Conservation (phyloP, 1,140 invertebrate genomes). For the Drosophila nannoptera region DNA sequence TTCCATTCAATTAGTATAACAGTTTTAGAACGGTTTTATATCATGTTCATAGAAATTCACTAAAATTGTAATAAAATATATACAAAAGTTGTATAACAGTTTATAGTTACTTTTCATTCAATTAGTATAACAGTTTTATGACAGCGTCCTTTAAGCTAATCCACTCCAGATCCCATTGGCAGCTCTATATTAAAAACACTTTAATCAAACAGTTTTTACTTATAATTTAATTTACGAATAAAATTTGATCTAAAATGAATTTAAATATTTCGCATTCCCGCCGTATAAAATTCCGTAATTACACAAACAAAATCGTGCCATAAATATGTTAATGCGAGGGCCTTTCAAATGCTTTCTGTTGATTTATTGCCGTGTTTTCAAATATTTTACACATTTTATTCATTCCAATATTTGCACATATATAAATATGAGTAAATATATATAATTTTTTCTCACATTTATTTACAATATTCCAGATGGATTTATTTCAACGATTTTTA, state of each 20-base stretch:
- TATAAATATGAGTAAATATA: not conserved
- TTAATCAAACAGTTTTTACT: no score
- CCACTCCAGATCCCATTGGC: not conserved
- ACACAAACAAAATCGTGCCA: not conserved
- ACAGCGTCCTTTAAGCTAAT: not conserved
- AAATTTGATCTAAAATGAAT: not conserved
- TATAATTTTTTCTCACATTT: not conserved
- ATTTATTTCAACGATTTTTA: constrained; percentile 24
- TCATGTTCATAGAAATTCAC: no score
- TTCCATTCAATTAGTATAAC: no score
- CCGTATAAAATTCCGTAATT: not conserved
- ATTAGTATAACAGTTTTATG: not conserved
- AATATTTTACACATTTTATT: constrained; percentile 11
- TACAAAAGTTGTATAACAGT: no score
- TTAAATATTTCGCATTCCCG: not conserved
- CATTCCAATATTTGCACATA: not conserved
- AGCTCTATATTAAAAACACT: not conserved
- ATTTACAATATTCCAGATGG: not conserved
- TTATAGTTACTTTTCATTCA: no score
- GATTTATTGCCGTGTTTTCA: constrained; percentile 22
- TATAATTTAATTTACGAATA: not conserved
- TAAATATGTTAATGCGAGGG: constrained; percentile 14
- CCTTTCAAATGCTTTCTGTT: constrained; percentile 1
- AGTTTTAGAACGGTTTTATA: not conserved
- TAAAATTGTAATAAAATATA: no score